phyloP scores from a whole-genome alignment of 2,113 vertebrate species.

The Muntiacus muntjak region DNA sequence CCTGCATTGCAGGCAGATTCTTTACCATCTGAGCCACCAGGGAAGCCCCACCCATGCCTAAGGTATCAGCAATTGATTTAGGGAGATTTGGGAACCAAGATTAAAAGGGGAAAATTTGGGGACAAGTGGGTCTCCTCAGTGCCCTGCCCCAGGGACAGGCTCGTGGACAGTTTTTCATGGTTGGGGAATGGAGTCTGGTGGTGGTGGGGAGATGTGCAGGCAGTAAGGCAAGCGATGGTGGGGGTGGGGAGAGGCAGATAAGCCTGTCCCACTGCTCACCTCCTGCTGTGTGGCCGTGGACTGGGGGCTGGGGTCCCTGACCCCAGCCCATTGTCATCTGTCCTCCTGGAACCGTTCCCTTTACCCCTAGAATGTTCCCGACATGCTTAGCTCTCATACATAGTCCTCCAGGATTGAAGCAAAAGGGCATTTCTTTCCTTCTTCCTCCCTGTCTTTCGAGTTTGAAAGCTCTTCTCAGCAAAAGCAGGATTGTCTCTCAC shows the following conservation, averaged over 20 bases:
- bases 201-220: background rate
- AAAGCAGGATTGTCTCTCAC: background rate
- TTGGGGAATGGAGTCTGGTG: background rate
- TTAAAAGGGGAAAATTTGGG: background rate
- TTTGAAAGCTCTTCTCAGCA: background rate
- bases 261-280: background rate
- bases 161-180: background rate
- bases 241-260: background rate
- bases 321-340: background rate
- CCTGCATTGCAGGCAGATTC: background rate
- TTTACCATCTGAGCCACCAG: background rate
- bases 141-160: background rate
- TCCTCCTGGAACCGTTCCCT: background rate
- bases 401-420: background rate
- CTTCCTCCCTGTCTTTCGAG: background rate
- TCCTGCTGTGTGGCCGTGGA: background rate
- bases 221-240: fast-evolving
- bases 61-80: background rate
- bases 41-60: background rate
- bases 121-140: no score
- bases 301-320: background rate
- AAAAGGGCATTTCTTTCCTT: background rate
- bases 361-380: background rate
- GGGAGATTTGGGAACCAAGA: background rate
- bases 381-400: background rate